Evolutionary conservation across 2,113 vertebrate genomes (phyloP).

Genomic region (Tetraodon nigroviridis): DNA sequence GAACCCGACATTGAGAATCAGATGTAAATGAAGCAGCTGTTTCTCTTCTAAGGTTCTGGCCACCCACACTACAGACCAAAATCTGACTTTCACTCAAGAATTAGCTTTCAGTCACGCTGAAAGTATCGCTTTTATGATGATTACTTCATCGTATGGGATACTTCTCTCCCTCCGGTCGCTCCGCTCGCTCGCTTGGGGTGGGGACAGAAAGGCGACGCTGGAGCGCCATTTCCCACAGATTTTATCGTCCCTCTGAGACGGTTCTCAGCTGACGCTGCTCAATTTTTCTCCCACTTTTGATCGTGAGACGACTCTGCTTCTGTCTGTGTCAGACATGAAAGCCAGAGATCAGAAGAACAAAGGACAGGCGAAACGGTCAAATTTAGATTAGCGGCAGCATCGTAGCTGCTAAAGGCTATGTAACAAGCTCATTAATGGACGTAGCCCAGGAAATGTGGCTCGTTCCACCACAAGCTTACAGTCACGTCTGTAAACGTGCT

Average conservation of each 20-base stretch:
- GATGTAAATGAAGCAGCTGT: no score
- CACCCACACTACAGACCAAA: no score
- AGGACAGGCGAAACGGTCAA: no score
- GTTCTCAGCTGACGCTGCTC: conserved; percentile 34
- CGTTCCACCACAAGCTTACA: background rate
- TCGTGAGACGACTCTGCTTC: background rate
- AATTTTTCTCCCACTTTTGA: conserved; percentile 36
- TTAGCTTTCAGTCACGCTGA: conserved; percentile 1
- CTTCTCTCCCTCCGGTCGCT: background rate
- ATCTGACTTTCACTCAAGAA: background rate
- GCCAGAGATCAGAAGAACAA: conserved; percentile 9
- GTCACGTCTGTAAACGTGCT: background rate
- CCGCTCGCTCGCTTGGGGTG: conserved; percentile 18
- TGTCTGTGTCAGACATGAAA: conserved; percentile 26
- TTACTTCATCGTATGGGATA: conserved; percentile 34
- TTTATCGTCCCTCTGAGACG: conserved; percentile 13
- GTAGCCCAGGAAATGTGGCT: no score
- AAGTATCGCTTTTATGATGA: conserved; percentile 31
- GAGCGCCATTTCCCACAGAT: conserved; percentile 32
- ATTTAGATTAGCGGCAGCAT: no score
- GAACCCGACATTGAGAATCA: no score
- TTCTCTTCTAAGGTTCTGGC: no score
- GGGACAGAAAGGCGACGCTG: conserved; percentile 36
- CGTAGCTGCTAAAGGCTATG: no score
- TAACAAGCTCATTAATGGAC: background rate